Evolutionary conservation across 2,113 vertebrate species (phyloP), one percentile per base, ranked within the genome.

Genomic region (Chaetops frenatus): DNA sequence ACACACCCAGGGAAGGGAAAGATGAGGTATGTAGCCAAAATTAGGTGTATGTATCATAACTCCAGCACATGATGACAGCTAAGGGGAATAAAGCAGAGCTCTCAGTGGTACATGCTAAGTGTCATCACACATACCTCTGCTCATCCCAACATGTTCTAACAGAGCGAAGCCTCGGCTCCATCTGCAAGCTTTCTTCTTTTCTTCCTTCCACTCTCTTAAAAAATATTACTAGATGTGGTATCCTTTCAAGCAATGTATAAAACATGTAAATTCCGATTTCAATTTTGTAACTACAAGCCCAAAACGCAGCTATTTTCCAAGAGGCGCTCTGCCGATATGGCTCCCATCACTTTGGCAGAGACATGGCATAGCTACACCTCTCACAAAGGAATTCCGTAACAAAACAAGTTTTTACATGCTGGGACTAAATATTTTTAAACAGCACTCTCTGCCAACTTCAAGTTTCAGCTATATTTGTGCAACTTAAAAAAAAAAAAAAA

Each of bases 321-420:
- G 94, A 96, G 13, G 31, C 40, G 21, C 72, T 84, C 88, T 60
- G 85, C 76, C 62, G 74, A 94, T 91, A 96, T 33, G 78, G 95
- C 95, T 95, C 88, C 96, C 94, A 95, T 97, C 88, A 74, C 85
- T 96, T 82, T 95, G 96, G 96, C 94, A 97, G 92, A 89, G 95
- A 83, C 77, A 50, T 92, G 97, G 93, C 88, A 95, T 35, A 95
- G 91, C 86, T 97, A 51, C 94, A 91, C 94, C 95, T 97, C 97
- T 97, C 96, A 96, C 91, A 97, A 97, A 97, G 97, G 94, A 97
- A 97, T 97, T 96, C 95, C 60, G 61, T 92, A 97, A 97, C 95
- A 97, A 94, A 96, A 97, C 71, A 42, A 98, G 97, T 97, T 96
- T 96, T 97, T 95, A 97, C 97, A 97, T 95, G 98, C 95, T 94